phyloP scores from a whole-genome alignment of 2,113 vertebrate species.

The Polypterus bichir region DNA sequence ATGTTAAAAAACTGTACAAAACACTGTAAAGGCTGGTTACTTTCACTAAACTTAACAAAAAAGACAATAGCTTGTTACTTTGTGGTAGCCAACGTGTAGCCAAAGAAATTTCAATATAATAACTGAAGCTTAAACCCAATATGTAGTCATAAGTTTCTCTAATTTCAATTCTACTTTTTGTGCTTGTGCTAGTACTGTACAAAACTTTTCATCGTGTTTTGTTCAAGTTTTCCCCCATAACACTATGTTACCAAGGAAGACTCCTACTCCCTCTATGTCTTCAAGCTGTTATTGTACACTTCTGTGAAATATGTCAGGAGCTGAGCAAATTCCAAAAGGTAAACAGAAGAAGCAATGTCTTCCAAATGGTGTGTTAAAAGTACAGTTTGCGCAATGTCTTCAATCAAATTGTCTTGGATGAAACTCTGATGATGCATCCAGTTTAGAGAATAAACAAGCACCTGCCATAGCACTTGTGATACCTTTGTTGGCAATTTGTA shows the following conservation, averaged over 20 bases:
- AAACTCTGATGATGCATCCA: slow-evolving; percentile 8
- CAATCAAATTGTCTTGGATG: background rate
- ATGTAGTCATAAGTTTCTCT: background rate
- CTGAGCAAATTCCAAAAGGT: background rate
- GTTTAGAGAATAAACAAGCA: background rate
- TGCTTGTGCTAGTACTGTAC: slow-evolving; percentile 2
- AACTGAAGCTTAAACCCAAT: background rate
- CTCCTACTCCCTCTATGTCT: background rate
- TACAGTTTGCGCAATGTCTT: background rate
- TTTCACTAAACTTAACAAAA: no score
- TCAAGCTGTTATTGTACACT: slow-evolving; percentile 2
- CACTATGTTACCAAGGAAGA: slow-evolving; percentile 6
- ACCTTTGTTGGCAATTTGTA: background rate
- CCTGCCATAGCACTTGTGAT: background rate
- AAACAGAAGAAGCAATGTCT: background rate
- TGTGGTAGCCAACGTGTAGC: no score
- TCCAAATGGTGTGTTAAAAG: background rate
- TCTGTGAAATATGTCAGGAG: slow-evolving; percentile 4
- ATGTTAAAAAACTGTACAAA: no score
- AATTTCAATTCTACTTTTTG: background rate
- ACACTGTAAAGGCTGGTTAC: no score
- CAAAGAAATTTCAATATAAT: no score
- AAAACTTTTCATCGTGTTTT: slow-evolving; percentile 1
- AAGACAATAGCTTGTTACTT: no score
- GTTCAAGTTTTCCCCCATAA: slow-evolving; percentile 6